phyloP scores from a whole-genome alignment of 2,113 vertebrate species.

The Cheilinus undulatus region DNA sequence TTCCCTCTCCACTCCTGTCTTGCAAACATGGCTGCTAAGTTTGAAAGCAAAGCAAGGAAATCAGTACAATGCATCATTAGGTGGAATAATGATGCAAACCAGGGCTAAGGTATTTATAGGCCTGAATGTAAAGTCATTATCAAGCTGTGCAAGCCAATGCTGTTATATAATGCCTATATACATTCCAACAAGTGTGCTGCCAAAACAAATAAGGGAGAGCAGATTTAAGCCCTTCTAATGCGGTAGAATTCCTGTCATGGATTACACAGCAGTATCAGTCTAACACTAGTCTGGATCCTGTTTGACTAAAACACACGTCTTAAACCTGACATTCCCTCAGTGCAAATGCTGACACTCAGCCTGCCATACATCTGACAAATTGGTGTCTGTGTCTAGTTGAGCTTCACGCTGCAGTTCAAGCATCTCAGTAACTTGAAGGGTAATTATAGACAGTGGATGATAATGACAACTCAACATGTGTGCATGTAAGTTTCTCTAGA shows the following conservation, averaged over 20 bases:
- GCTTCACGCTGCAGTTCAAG: conserved; percentile 19
- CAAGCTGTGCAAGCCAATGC: conserved; percentile 17
- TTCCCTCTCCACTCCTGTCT: not conserved
- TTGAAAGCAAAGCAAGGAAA: not conserved
- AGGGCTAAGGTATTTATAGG: conserved; percentile 5
- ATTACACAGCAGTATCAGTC: conserved; percentile 29
- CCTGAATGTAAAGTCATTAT: conserved; percentile 49
- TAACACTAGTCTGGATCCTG: conserved; percentile 5
- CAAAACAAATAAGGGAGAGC: conserved; percentile 55
- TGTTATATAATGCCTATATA: conserved; percentile 41
- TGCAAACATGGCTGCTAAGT: not conserved
- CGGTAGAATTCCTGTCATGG: conserved; percentile 48
- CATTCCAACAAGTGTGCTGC: conserved; percentile 39
- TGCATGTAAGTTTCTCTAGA: not conserved
- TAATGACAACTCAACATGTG: not conserved
- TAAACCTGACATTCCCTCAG: conserved; percentile 15
- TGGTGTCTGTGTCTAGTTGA: conserved; percentile 3
- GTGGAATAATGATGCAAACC: not conserved
- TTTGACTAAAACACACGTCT: not conserved
- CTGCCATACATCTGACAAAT: conserved; percentile 24
- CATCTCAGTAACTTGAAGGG: conserved; percentile 11
- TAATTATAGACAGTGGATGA: conserved; percentile 32
- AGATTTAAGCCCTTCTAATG: conserved; percentile 36
- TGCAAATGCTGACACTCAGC: conserved; percentile 12
- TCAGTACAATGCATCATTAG: not conserved